Percentiles rank a stretch among this genome's conserved stretches.
Conservation (phyloP, 2,113 vertebrate genomes). For the Poicephalus gulielmi region DNA sequence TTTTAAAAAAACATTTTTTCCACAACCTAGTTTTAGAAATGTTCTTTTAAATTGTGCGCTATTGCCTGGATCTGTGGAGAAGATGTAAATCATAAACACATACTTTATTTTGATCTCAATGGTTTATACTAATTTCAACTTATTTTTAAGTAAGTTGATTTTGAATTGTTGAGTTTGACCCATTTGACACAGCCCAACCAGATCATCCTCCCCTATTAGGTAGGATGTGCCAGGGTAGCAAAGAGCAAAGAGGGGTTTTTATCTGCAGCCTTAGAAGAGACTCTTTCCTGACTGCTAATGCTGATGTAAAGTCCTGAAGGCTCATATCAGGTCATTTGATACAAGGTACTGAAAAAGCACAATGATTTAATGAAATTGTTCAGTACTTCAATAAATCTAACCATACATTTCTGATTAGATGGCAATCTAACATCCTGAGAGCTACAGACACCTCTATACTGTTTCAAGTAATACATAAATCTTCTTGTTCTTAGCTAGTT, state of each 20-base stretch:
- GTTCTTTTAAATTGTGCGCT: not conserved
- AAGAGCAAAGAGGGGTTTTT: not conserved
- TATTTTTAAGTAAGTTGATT: not conserved
- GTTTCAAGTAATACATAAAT: not conserved
- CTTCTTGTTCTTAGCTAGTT: not conserved
- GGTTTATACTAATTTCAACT: rapidly evolving
- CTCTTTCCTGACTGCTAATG: not conserved
- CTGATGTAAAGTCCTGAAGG: not conserved
- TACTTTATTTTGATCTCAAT: not conserved
- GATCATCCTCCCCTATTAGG: rapidly evolving
- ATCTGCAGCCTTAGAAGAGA: not conserved
- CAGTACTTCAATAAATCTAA: not conserved
- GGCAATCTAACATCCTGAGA: not conserved
- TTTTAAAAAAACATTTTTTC: not conserved
- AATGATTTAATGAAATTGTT: not conserved
- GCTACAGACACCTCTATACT: not conserved
- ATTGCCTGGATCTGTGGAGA: not conserved
- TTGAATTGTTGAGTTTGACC: not conserved
- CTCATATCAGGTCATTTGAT: not conserved
- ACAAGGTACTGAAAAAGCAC: not conserved
- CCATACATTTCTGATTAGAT: not conserved
- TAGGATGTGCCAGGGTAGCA: not conserved
- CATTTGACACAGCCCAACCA: not conserved
- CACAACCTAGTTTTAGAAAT: not conserved
- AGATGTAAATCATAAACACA: not conserved